These are phyloP conservation scores for Gadopsis marmoratus DNA, from an alignment of 2,797 vertebrate genomes.

Conservation along the genomic window DNA sequence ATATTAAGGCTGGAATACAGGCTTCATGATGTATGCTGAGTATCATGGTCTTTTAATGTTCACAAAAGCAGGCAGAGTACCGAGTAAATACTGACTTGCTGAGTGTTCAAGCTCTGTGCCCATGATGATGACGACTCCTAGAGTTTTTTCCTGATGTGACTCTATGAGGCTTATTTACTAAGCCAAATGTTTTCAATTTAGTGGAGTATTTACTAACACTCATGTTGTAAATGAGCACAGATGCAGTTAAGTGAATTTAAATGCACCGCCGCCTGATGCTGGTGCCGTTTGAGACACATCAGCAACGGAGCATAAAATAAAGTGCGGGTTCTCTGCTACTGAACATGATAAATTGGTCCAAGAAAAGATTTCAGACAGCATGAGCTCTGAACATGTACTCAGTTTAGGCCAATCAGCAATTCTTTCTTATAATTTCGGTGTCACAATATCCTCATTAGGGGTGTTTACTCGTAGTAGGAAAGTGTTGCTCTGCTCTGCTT, in stretches of 20 bases:
- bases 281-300: slow-evolving; percentile 29
- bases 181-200: slow-evolving; percentile 41
- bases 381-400: background rate
- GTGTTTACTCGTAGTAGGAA: background rate
- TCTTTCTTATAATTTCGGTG: background rate
- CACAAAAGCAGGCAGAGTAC: background rate
- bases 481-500: background rate
- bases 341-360: background rate
- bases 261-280: slow-evolving; percentile 22
- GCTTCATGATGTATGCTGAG: background rate
- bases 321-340: slow-evolving; percentile 6
- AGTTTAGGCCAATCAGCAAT: background rate
- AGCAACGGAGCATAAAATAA: slow-evolving; percentile 27
- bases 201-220: slow-evolving; percentile 25
- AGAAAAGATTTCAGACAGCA: slow-evolving; percentile 5
- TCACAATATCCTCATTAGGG: background rate
- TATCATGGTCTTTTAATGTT: slow-evolving; percentile 28
- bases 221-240: slow-evolving; percentile 49
- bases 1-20: background rate
- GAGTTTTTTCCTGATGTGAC: slow-evolving; percentile 29
- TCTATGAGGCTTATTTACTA: slow-evolving; percentile 41
- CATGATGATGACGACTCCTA: slow-evolving; percentile 15
- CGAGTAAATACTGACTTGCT: slow-evolving; percentile 34
- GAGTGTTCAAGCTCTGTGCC: slow-evolving; percentile 10
- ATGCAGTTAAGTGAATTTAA: slow-evolving; percentile 57